Conservation (phyloP, 2,888 invertebrate genomes). For the Drosophila birchii region DNA sequence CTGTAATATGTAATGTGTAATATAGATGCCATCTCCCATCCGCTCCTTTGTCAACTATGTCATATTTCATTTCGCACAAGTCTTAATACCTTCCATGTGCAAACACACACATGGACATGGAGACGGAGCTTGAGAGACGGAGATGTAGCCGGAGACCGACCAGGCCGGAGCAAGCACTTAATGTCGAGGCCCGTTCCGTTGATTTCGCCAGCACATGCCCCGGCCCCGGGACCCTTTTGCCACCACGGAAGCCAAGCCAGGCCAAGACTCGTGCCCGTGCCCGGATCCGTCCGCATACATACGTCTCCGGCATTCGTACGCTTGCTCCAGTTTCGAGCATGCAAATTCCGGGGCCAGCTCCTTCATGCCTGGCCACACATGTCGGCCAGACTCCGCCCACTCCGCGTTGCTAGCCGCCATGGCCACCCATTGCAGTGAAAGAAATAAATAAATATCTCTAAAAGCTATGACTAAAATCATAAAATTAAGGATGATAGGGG, state of each 20-base stretch:
- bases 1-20: constrained; percentile 38
- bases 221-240: constrained; percentile 12
- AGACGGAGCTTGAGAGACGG: background rate
- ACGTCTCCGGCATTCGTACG: constrained; percentile 39
- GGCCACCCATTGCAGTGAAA: constrained; percentile 7
- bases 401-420: constrained; percentile 5
- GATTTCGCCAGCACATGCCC: constrained; percentile 42
- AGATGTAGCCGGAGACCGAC: constrained; percentile 12
- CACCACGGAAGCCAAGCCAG: constrained; percentile 8
- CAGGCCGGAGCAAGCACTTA: constrained; percentile 54
- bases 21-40: constrained; percentile 51
- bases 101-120: constrained; percentile 24
- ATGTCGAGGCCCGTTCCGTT: constrained; percentile 69
- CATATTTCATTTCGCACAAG: constrained; percentile 74
- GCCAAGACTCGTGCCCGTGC: constrained; percentile 8
- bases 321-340: constrained; percentile 61
- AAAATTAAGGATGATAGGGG: background rate
- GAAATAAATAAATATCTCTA: background rate
- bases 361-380: constrained; percentile 78
- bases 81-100: constrained; percentile 68
- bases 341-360: constrained; percentile 74
- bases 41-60: constrained; percentile 74
- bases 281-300: constrained; percentile 21
- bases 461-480: background rate
- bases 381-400: constrained; percentile 58